Evolutionary conservation across 2,888 invertebrate species (phyloP).

Genomic region (Pediacus dermestoides): DNA sequence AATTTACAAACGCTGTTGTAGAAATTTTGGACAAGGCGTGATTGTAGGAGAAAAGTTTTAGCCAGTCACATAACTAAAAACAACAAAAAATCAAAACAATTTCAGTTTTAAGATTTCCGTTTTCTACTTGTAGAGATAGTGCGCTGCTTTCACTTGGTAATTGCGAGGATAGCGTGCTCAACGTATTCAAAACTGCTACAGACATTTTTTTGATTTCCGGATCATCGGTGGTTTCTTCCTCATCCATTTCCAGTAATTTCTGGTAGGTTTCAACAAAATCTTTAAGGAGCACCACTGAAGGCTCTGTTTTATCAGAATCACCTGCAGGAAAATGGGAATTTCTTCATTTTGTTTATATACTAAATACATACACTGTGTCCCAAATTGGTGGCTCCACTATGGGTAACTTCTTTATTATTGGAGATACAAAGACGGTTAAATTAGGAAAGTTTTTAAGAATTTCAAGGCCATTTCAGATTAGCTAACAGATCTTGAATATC

Average conservation of each 20-base stretch:
- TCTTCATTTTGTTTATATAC: constrained; percentile 9
- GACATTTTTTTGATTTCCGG: constrained; percentile 42
- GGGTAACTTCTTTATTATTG: no score
- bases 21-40: constrained; percentile 38
- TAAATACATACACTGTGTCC: no score
- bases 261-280: constrained; percentile 38
- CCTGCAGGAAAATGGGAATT: no score
- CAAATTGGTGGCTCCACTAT: no score
- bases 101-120: constrained; percentile 5
- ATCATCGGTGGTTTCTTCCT: constrained; percentile 40
- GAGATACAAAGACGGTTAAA: no score
- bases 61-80: constrained; percentile 47
- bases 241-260: constrained; percentile 40
- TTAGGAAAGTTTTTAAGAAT: no score
- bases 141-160: constrained; percentile 32
- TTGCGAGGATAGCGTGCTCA: constrained; percentile 33
- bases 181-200: constrained; percentile 35
- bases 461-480: no score
- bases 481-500: no score
- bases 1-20: constrained; percentile 40
- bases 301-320: not conserved
- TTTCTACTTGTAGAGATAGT: constrained; percentile 34
- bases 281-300: constrained; percentile 5
- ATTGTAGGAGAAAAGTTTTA: constrained; percentile 42
- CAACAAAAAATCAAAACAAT: constrained; percentile 3